A percentile compares a stretch with the other conserved stretches of the same genome.
These are phyloP conservation scores for Neosilurus mollespiculum DNA, from an alignment of 2,797 vertebrate species.

Conservation along the genomic window DNA sequence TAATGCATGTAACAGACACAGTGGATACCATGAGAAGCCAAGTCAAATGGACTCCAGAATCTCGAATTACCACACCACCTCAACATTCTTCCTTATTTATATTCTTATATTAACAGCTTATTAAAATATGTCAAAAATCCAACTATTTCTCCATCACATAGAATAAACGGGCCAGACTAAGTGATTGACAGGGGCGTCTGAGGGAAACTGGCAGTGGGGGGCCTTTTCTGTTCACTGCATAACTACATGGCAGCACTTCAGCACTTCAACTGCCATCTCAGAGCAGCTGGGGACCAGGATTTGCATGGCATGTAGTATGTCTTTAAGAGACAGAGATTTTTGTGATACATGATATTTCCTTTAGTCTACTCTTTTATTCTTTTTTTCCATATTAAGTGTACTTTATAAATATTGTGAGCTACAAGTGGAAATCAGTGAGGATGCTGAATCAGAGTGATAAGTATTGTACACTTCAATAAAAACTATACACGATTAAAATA, in stretches of 20 bases:
- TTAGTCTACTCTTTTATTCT: conserved; percentile 3
- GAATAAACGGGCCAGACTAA: conserved; percentile 57
- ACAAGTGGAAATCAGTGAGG: neutral
- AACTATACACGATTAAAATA: neutral
- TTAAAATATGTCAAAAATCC: conserved; percentile 53
- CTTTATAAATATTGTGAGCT: neutral
- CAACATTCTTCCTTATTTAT: conserved; percentile 51
- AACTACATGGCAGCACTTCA: conserved; percentile 22
- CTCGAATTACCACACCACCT: conserved; percentile 51
- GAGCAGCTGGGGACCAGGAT: conserved; percentile 41
- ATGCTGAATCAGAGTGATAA: neutral
- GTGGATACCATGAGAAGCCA: conserved; percentile 62
- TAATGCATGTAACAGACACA: conserved; percentile 73
- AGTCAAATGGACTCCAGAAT: conserved; percentile 72
- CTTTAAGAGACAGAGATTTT: neutral
- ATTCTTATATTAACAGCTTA: conserved; percentile 63
- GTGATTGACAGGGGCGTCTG: conserved; percentile 59
- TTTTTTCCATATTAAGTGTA: neutral
- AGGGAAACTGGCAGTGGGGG: conserved; percentile 51
- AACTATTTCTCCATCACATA: conserved; percentile 57
- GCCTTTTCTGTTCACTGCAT: conserved; percentile 39
- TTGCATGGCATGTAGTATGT: neutral
- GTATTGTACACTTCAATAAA: neutral
- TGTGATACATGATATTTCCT: conserved; percentile 9
- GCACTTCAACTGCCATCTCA: conserved; percentile 43